Base-by-base conservation (phyloP, 2,797 vertebrate genomes). In the Sylvia borin region DNA sequence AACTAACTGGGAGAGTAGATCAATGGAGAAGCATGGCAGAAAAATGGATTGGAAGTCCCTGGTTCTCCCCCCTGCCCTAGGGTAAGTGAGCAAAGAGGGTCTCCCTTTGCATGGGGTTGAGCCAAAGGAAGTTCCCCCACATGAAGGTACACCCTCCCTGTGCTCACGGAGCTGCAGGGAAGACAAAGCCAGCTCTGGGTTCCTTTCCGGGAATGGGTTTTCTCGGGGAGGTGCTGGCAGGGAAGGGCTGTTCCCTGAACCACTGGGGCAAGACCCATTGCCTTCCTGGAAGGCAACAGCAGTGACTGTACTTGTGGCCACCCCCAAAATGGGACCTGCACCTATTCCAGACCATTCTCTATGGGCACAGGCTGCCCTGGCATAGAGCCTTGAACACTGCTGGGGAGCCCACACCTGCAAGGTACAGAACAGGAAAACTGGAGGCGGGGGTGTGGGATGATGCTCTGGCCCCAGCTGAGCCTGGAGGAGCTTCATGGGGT, bases 241-340 rank as follows among this genome's bases (percentile, higher is more conserved):
- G 92, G 92, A 93, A 93, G 88, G 88, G 83, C 90, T 22, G 7
- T 95, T 95, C 93, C 86, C 88, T 95, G 95, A 93, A 92, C 90
- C 1, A 2, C 90, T 78, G 90, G 95, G 90, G 93, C 92, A 93
- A 94, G 93, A 86, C 88, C 88, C 85, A 90, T 38, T 78, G 90
- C 94, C 95, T 96, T 95, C 96, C 95, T 92, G 96, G 96, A 96
- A 96, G 93, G 94, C 95, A 88, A 18, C 66, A 75, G 76, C 58
- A 53, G 57, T 88, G 70, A 48, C 84, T 66, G 66, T 90, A 83
- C 70, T 40, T 84, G 82, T 9, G 58, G 79, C 82, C 88, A 54
- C 14, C 90, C 76, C 61, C 3, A 54, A 81, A 74, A 95, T 90
- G 85, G 53, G 79, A 55, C 20, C 62, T 4, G 26, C 0, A 3